These are phyloP conservation scores for Cynoglossus semilaevis DNA, from an alignment of 2,113 vertebrate species.

Conservation along the genomic window DNA sequence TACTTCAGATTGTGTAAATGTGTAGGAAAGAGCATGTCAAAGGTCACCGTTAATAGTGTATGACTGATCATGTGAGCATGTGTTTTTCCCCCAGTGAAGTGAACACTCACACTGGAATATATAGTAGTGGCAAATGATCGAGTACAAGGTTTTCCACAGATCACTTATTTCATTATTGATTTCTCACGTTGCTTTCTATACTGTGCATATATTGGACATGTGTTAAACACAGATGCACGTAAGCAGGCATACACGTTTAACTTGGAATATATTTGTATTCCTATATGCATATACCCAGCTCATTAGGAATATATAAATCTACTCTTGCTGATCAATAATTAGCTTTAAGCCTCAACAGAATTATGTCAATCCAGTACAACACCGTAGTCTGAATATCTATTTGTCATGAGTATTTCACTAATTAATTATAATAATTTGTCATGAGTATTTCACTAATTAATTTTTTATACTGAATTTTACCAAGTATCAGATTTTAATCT, in stretches of 20 bases:
- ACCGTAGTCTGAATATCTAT: too few relatives aligned
- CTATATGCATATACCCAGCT: constrained; percentile 23
- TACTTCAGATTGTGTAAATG: constrained; percentile 55
- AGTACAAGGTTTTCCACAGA: not conserved
- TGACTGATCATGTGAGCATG: not conserved
- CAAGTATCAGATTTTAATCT: too few relatives aligned
- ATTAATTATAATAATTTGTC: too few relatives aligned
- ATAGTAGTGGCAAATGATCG: not conserved
- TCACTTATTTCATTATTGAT: not conserved
- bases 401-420: too few relatives aligned
- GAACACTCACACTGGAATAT: not conserved
- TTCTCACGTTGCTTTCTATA: not conserved
- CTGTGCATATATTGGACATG: constrained; percentile 35
- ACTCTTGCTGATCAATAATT: constrained; percentile 28
- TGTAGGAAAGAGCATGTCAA: constrained; percentile 9
- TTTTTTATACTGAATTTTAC: too few relatives aligned
- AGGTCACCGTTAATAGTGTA: constrained; percentile 23
- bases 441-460: too few relatives aligned
- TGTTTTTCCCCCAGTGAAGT: not conserved
- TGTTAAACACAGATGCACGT: not conserved
- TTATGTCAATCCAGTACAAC: too few relatives aligned
- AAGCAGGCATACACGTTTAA: constrained; percentile 35
- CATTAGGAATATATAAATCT: constrained; percentile 45
- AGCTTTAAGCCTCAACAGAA: constrained; percentile 14
- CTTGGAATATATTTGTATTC: constrained; percentile 34